phyloP scores from a whole-genome alignment of 2,113 vertebrate species.

The Helogale parvula region DNA sequence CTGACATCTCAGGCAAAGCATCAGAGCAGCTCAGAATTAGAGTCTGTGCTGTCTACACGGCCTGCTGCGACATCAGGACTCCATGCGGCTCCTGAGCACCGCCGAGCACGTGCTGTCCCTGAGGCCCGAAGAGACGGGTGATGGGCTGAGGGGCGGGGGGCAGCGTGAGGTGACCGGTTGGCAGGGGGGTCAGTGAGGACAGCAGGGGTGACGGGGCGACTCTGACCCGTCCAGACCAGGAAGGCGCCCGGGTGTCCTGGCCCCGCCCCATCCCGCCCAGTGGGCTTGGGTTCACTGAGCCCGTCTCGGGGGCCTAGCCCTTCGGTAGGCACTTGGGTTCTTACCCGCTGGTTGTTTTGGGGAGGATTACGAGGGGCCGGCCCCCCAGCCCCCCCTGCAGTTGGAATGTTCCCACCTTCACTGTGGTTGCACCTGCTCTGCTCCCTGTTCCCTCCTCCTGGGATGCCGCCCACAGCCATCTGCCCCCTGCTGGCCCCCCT shows the following conservation, averaged over 20 bases:
- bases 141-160: accelerated
- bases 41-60: neutral
- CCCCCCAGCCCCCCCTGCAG: neutral
- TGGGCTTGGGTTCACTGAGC: neutral
- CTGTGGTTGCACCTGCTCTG: accelerated
- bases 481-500: neutral
- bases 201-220: no score
- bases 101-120: accelerated
- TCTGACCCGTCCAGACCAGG: no score
- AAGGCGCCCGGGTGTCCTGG: neutral
- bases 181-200: neutral
- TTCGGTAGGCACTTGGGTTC: accelerated
- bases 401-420: neutral
- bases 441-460: no score
- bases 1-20: neutral
- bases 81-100: accelerated
- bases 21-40: neutral
- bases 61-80: accelerated
- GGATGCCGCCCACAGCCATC: no score
- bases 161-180: neutral
- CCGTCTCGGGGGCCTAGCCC: accelerated
- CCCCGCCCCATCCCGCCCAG: neutral
- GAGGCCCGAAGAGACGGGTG: neutral
- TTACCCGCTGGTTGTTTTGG: neutral
- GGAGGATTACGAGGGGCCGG: neutral